Percentiles rank a stretch among this genome's conserved stretches.
Evolutionary conservation across 2,888 invertebrate species (phyloP).

Genomic region (Periphyllus acericola): DNA sequence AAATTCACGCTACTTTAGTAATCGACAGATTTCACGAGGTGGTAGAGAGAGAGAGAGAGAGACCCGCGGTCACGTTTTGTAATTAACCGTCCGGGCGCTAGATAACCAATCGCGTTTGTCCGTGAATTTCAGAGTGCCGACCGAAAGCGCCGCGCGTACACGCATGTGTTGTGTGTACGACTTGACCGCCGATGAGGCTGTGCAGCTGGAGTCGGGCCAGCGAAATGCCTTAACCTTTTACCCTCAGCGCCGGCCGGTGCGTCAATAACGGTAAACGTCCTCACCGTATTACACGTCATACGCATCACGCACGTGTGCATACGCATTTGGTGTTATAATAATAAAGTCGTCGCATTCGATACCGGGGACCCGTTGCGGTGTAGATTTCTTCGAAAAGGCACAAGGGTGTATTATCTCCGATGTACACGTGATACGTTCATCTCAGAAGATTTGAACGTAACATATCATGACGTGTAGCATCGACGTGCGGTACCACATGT

Average conservation of each 20-base stretch:
- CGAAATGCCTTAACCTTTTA: slow-evolving; percentile 48
- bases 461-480: too few species aligned
- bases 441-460: too few species aligned
- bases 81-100: slow-evolving; percentile 55
- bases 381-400: too few species aligned
- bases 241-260: not conserved
- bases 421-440: too few species aligned
- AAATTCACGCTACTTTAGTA: slow-evolving; percentile 60
- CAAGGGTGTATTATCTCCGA: too few species aligned
- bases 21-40: slow-evolving; percentile 45
- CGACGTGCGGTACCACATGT: too few species aligned
- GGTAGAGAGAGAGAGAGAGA: slow-evolving; percentile 10
- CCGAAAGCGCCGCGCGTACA: not conserved
- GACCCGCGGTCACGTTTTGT: slow-evolving; percentile 57
- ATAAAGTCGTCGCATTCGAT: not conserved
- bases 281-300: slow-evolving; percentile 2
- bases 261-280: slow-evolving; percentile 40
- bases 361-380: too few species aligned
- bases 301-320: not conserved
- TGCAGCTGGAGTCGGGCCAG: slow-evolving; percentile 27
- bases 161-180: not conserved
- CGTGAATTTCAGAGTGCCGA: slow-evolving; percentile 15
- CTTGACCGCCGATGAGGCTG: not conserved
- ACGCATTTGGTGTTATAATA: not conserved
- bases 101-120: slow-evolving; percentile 51